Evolutionary conservation across 2,797 vertebrate species (phyloP).

Genomic region (Pelobates cultripes): DNA sequence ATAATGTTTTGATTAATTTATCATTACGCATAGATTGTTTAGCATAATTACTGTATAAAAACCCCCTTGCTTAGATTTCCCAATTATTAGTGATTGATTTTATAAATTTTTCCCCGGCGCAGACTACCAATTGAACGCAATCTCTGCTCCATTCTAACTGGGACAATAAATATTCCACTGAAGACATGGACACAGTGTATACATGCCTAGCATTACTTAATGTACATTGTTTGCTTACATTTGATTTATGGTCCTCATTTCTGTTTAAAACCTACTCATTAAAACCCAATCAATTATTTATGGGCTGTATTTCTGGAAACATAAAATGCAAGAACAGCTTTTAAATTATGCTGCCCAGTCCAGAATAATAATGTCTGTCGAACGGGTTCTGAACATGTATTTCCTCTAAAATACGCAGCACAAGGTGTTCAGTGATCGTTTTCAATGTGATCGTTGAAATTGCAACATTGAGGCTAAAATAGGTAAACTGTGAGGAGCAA

Average conservation of each 20-base stretch:
- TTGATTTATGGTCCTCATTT: constrained; percentile 48
- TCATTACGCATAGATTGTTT: background rate
- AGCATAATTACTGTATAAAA: background rate
- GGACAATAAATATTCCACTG: background rate
- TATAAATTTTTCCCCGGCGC: too few relatives aligned
- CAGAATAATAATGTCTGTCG: background rate
- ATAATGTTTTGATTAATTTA: background rate
- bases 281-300: constrained; percentile 52
- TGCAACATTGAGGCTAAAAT: too few relatives aligned
- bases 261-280: constrained; percentile 27
- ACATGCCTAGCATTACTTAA: constrained; percentile 14
- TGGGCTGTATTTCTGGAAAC: constrained; percentile 9
- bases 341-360: background rate
- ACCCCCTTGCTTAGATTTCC: background rate
- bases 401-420: too few relatives aligned
- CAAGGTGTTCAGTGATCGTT: too few relatives aligned
- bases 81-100: too few relatives aligned
- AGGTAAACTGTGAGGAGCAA: too few relatives aligned
- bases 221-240: background rate
- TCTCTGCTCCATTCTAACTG: too few relatives aligned
- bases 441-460: too few relatives aligned
- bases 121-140: too few relatives aligned
- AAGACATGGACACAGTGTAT: constrained; percentile 12
- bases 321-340: background rate
- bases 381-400: too few relatives aligned